Percentiles rank a stretch among this genome's conserved stretches.
These are phyloP conservation scores for Pentalonia nigronervosa DNA, from an alignment of 1,140 invertebrate genomes.

Conservation along the genomic window DNA sequence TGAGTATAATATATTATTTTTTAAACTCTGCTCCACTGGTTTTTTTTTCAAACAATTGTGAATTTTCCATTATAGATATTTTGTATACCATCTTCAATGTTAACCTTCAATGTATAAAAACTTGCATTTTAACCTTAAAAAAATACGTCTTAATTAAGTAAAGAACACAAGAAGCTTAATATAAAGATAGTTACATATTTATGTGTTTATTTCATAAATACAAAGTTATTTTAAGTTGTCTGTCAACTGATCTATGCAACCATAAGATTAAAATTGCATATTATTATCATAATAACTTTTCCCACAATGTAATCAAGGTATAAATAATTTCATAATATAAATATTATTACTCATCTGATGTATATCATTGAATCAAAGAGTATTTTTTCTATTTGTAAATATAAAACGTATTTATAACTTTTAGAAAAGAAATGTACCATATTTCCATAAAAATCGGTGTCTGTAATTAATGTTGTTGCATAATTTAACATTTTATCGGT, in stretches of 20 bases:
- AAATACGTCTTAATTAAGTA: not conserved
- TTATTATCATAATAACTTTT: not conserved
- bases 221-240: not conserved
- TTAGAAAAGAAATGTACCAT: not conserved
- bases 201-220: not conserved
- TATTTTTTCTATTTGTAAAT: not conserved
- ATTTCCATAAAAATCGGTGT: not conserved
- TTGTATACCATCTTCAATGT: not conserved
- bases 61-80: not conserved
- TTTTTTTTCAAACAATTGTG: not conserved
- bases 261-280: not conserved
- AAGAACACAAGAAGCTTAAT: not conserved
- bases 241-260: not conserved
- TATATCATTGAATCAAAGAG: not conserved
- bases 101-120: not conserved
- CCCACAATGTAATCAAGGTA: not conserved
- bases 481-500: not conserved
- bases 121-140: not conserved
- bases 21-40: not conserved
- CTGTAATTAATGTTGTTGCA: not conserved
- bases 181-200: not conserved
- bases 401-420: not conserved
- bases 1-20: no score
- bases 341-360: not conserved
- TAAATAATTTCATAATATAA: not conserved